Evolutionary conservation across 2,888 invertebrate genomes (phyloP), one percentile per base, ranked within the genome.

Genomic region (Calameuta idolon): DNA sequence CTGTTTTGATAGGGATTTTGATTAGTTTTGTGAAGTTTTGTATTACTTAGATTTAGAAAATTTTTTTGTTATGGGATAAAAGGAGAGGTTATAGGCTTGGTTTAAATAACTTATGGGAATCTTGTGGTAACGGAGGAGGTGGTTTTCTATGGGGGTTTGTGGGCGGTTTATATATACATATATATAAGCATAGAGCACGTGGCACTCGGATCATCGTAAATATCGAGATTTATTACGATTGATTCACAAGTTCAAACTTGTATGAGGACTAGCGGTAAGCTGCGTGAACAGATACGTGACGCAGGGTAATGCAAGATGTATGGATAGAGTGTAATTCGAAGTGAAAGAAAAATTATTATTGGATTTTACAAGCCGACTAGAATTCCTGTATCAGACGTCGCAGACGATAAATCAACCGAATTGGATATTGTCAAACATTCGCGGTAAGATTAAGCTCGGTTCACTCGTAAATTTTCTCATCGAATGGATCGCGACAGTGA

Each of bases 381-480:
- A 40, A 15, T 40, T 40, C 40, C 15, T 40, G 15, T 40, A 40
- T 40, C 4, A 15, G 23, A 23, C 23, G 40, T 55, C 40, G 40
- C 40, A n/a, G 40, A 55, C 40, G 40, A 5, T 55, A 55, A 55
- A 55, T 55, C 40, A 55, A 23, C 0, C 23, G 5, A 55, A 55
- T 55, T 55, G 23, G 40, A 55, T 55, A 55, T 23, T 23, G 40
- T 55, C 23, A 55, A 23, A 55, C 23, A 55, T 55, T 55, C 23
- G 40, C 40, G 23, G 40, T 23, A 55, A 55, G 15, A 55, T 55
- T 55, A 55, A 55, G 40, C 40, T 55, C 40, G 1, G 40, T 23
- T 55, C 76, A 34, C 77, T 81, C 83, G 80, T 83, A 82, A 84
- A 84, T 69, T 82, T 79, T 74, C 78, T 81, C 82, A 86, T 86